A percentile compares a stretch with the other conserved stretches of the same genome.
Conservation (phyloP, 2,113 vertebrate genomes). For the Vidua chalybeata region DNA sequence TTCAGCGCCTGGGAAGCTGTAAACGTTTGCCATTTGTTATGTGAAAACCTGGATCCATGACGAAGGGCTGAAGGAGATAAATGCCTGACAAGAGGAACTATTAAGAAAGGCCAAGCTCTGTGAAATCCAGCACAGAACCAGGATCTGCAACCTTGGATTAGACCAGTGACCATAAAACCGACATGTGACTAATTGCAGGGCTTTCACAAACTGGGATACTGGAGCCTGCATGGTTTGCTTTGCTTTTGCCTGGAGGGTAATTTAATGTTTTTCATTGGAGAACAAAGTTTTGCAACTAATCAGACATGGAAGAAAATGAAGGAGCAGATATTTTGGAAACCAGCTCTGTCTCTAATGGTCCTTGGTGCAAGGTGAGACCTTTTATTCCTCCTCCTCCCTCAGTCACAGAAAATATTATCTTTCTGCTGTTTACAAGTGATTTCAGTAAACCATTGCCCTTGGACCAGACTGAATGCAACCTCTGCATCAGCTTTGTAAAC, state of each 20-base stretch:
- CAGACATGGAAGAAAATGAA: conserved; percentile 68
- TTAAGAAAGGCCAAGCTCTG: background rate
- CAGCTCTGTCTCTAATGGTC: conserved; percentile 53
- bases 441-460: background rate
- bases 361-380: conserved; percentile 67
- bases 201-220: background rate
- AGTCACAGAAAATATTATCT: background rate
- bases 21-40: background rate
- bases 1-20: background rate
- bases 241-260: background rate
- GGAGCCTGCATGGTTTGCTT: background rate
- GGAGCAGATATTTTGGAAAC: conserved; percentile 30
- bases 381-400: background rate
- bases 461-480: background rate
- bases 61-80: background rate
- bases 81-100: background rate
- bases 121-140: background rate
- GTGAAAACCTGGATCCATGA: background rate
- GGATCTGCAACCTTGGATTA: conserved; percentile 41
- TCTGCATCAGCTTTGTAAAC: conserved; percentile 46
- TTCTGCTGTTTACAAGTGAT: conserved; percentile 16
- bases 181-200: background rate
- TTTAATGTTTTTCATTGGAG: conserved; percentile 48
- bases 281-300: conserved; percentile 17
- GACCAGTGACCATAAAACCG: background rate